phyloP scores from a whole-genome alignment of 92 coral and sea anemone species.

The Parazoanthus darwini region DNA sequence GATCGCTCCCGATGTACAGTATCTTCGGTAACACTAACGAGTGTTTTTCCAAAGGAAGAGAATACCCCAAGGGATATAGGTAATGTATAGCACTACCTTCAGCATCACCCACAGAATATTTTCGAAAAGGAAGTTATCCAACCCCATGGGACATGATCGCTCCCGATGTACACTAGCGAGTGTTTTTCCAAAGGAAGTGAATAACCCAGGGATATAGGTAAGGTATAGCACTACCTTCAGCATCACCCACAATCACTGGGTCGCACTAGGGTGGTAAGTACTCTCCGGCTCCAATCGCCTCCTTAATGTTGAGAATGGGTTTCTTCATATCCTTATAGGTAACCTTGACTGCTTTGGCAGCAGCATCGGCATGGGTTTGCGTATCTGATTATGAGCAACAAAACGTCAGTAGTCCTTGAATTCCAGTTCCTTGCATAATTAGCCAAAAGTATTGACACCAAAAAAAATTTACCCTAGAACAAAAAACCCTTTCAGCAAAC shows the following conservation, averaged over 20 bases:
- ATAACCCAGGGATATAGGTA: background rate
- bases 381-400: constrained; percentile 39
- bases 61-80: background rate
- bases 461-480: no score
- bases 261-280: constrained; percentile 21
- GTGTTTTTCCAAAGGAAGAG: no score
- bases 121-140: no score
- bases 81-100: constrained; percentile 46
- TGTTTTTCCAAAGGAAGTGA: no score
- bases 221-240: constrained; percentile 47
- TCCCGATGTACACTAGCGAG: no score
- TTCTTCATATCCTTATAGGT: constrained; percentile 62
- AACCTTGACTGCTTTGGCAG: constrained; percentile 53
- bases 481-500: background rate
- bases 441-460: background rate
- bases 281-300: constrained; percentile 61
- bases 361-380: constrained; percentile 55
- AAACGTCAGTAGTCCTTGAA: background rate
- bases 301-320: constrained; percentile 47
- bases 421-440: background rate
- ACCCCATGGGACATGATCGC: background rate
- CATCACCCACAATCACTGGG: constrained; percentile 52
- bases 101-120: constrained; percentile 45
- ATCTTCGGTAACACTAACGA: no score
- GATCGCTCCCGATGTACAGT: no score